These are phyloP conservation scores for Chlorodrepanis virens DNA, from an alignment of 2,113 vertebrate species.

Conservation along the genomic window DNA sequence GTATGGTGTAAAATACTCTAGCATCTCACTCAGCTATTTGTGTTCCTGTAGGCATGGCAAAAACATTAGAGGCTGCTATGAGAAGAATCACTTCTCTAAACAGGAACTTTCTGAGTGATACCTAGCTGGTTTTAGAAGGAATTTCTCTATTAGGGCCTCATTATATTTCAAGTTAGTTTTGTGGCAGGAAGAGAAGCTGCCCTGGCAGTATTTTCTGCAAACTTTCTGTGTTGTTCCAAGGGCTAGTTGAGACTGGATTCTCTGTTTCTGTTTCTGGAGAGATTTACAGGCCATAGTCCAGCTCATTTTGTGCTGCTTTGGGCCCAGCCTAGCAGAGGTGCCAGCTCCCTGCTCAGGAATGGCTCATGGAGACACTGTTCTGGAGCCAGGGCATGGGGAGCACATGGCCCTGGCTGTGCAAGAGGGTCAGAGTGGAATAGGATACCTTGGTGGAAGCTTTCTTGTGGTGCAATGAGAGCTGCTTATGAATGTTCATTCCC, in stretches of 20 bases:
- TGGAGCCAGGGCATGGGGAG: background rate
- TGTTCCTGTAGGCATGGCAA: background rate
- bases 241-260: background rate
- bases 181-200: background rate
- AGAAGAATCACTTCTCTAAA: background rate
- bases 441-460: background rate
- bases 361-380: background rate
- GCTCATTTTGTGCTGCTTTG: background rate
- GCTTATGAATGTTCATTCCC: background rate
- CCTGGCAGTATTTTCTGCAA: background rate
- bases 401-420: background rate
- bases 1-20: background rate
- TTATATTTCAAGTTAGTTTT: background rate
- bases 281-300: background rate
- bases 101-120: background rate
- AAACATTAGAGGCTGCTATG: background rate
- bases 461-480: background rate
- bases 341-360: background rate
- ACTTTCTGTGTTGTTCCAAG: background rate
- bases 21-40: background rate
- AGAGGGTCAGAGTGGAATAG: background rate
- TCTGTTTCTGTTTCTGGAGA: background rate
- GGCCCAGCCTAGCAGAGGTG: background rate
- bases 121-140: background rate
- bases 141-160: background rate